Conservation (phyloP, 1,140 invertebrate genomes). For the Neodiprion virginianus region DNA sequence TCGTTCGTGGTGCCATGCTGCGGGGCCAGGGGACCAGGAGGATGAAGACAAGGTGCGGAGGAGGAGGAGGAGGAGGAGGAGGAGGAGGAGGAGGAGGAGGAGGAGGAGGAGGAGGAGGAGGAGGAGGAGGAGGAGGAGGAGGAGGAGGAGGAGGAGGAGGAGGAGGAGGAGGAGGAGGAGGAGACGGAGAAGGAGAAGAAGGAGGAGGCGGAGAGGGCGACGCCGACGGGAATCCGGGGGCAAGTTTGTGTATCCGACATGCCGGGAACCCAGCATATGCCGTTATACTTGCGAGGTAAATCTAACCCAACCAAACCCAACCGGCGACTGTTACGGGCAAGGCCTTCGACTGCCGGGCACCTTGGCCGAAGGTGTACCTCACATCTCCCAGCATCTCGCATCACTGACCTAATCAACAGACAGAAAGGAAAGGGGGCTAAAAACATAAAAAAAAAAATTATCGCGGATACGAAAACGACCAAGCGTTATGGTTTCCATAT, state of each 20-base stretch:
- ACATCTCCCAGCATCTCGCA: neutral
- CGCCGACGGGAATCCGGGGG: neutral
- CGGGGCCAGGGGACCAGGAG: no score
- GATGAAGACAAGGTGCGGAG: no score
- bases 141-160: neutral
- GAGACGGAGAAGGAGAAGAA: neutral
- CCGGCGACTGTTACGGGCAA: neutral
- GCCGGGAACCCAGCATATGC: neutral
- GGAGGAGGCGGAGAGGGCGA: no score
- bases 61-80: neutral
- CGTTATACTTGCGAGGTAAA: neutral
- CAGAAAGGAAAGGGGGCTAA: neutral
- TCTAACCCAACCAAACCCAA: neutral
- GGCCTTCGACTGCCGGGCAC: neutral
- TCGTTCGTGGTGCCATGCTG: no score
- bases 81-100: neutral
- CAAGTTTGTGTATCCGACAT: neutral
- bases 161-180: neutral
- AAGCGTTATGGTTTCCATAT: neutral
- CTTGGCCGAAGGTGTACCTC: slow-evolving; percentile 1
- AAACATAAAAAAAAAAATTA: neutral
- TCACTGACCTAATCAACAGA: neutral
- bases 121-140: neutral
- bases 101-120: neutral
- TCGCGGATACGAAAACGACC: neutral